Evolutionary conservation across 2,888 invertebrate species (phyloP).

Genomic region (Epirrita christyi): DNA sequence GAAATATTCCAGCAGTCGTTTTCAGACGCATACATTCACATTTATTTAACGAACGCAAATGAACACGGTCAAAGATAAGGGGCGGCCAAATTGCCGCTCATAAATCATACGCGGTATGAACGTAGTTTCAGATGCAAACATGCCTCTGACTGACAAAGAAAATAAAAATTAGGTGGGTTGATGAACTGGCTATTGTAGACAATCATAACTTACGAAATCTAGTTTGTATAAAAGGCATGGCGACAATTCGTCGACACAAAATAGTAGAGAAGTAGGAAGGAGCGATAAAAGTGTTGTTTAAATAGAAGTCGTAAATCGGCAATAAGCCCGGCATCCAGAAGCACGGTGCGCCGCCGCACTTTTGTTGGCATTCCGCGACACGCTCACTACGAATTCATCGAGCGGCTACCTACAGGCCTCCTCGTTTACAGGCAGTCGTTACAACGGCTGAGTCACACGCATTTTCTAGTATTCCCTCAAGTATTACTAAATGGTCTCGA

Average conservation of each 20-base stretch:
- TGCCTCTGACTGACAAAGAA: constrained; percentile 43
- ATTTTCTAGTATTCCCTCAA: constrained; percentile 34
- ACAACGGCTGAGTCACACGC: constrained; percentile 45
- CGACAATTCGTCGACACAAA: constrained; percentile 18
- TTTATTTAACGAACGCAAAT: constrained; percentile 53
- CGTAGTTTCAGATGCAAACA: constrained; percentile 48
- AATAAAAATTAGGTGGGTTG: constrained; percentile 46
- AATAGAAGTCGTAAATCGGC: constrained; percentile 57
- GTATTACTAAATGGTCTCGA: constrained; percentile 20
- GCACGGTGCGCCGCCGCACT: constrained; percentile 37
- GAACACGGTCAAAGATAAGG: constrained; percentile 59
- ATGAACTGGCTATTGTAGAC: constrained; percentile 43
- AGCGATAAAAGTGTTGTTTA: constrained; percentile 49
- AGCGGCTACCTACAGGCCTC: constrained; percentile 38
- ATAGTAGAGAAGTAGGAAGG: constrained; percentile 39
- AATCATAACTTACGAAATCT: constrained; percentile 22
- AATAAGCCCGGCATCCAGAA: constrained; percentile 47
- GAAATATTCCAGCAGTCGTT: constrained; percentile 46
- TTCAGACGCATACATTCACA: constrained; percentile 36
- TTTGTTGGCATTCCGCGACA: constrained; percentile 53
- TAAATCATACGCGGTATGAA: constrained; percentile 54
- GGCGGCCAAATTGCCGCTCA: constrained; percentile 54
- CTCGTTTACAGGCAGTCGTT: constrained; percentile 34
- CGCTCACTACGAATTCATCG: constrained; percentile 43
- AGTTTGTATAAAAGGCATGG: constrained; percentile 8